These are phyloP conservation scores for Gorsachius goisagi DNA, from an alignment of 2,113 vertebrate genomes.

Conservation along the genomic window DNA sequence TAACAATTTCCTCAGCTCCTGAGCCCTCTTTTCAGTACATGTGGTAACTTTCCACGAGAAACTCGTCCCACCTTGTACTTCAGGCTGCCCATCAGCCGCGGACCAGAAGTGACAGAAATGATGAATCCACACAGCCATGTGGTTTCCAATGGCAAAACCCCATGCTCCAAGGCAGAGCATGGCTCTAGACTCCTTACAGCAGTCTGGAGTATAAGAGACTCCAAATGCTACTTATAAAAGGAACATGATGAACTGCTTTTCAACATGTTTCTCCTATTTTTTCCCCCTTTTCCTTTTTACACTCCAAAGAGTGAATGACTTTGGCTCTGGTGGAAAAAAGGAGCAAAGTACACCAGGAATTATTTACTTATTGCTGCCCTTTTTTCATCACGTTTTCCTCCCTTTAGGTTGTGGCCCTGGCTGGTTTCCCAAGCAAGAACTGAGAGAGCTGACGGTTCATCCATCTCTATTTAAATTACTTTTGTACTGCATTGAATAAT, in stretches of 20 bases:
- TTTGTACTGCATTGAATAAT: conserved; percentile 21
- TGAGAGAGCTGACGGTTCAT: background rate
- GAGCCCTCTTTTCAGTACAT: background rate
- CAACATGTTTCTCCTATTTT: background rate
- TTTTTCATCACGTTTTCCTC: background rate
- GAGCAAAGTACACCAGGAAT: background rate
- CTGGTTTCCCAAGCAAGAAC: conserved; percentile 21
- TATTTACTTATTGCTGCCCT: background rate
- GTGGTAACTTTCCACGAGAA: rapidly evolving
- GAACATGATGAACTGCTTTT: background rate
- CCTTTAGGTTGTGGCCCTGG: background rate
- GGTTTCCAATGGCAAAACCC: background rate
- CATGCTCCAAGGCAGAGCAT: rapidly evolving
- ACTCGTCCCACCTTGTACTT: rapidly evolving
- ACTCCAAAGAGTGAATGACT: background rate
- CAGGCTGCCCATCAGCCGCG: background rate
- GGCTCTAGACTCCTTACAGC: background rate
- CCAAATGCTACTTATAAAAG: background rate
- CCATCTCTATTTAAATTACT: conserved; percentile 51
- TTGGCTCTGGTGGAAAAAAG: rapidly evolving
- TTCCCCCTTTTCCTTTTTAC: background rate
- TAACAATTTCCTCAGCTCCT: background rate
- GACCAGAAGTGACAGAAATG: rapidly evolving
- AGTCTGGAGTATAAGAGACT: background rate
- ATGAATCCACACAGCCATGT: rapidly evolving